These are phyloP conservation scores for Butorides virescens DNA, from an alignment of 2,113 vertebrate genomes.

Conservation along the genomic window DNA sequence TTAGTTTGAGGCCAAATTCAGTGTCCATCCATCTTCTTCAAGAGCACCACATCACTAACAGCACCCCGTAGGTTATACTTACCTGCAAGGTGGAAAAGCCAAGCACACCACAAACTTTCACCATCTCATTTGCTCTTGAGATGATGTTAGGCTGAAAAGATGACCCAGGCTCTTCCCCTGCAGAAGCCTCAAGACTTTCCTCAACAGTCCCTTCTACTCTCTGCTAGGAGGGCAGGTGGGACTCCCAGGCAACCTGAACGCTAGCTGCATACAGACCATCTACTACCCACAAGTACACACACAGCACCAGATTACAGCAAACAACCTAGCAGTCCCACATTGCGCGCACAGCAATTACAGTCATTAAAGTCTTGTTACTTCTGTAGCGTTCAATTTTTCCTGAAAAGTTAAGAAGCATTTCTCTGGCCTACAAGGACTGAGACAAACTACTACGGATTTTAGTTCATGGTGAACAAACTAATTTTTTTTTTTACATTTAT, in stretches of 20 bases:
- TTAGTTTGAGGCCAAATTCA: background rate
- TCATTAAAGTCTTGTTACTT: background rate
- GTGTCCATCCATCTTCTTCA: background rate
- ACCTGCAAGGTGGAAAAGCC: background rate
- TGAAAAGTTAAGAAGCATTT: background rate
- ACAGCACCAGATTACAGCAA: background rate
- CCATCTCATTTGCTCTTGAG: background rate
- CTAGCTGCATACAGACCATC: background rate
- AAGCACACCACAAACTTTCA: background rate
- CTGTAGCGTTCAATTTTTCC: background rate
- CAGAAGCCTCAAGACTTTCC: background rate
- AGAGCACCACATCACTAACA: background rate
- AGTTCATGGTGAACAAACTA: background rate
- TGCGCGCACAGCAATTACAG: background rate
- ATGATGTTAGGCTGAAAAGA: background rate
- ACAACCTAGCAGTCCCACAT: accelerated
- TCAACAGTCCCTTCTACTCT: background rate
- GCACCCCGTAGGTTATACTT: background rate
- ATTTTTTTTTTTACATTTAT: background rate
- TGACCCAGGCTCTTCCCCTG: background rate
- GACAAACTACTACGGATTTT: background rate
- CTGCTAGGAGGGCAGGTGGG: background rate
- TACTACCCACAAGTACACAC: too few species aligned
- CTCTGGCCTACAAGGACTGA: background rate
- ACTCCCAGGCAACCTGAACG: background rate